These are phyloP conservation scores for Aptenodytes patagonicus DNA, from an alignment of 2,113 vertebrate species.

Conservation along the genomic window DNA sequence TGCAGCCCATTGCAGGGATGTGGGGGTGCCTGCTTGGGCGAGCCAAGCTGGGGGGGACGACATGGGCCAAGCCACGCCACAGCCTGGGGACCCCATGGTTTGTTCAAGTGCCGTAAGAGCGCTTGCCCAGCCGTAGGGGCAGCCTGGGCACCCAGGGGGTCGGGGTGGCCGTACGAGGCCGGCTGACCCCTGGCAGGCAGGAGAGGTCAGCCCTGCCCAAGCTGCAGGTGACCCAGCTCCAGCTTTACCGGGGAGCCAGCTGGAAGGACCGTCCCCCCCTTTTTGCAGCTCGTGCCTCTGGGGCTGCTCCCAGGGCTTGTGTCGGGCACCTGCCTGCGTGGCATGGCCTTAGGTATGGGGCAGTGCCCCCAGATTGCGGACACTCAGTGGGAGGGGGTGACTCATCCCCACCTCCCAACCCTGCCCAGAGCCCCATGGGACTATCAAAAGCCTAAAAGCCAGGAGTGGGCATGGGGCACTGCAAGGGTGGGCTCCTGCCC, in stretches of 20 bases:
- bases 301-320: not conserved
- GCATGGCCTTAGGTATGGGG: no score
- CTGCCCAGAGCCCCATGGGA: not conserved
- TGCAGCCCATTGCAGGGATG: accelerated
- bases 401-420: not conserved
- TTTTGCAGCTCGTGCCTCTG: not conserved
- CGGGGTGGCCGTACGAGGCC: accelerated
- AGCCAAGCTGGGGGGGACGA: not conserved
- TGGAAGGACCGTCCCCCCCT: not conserved
- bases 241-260: not conserved
- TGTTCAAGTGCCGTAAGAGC: accelerated
- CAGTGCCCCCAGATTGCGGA: not conserved
- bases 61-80: not conserved
- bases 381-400: not conserved
- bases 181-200: not conserved
- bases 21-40: not conserved
- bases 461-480: accelerated
- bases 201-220: not conserved
- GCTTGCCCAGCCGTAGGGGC: accelerated
- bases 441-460: not conserved
- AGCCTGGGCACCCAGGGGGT: not conserved
- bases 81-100: not conserved
- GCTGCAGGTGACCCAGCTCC: not conserved
- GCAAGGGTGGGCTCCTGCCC: not conserved
- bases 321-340: not conserved